Percentiles rank a stretch among this genome's conserved stretches.
Evolutionary conservation across 2,797 vertebrate species (phyloP).

Genomic region (Phataginus tetradactyla): DNA sequence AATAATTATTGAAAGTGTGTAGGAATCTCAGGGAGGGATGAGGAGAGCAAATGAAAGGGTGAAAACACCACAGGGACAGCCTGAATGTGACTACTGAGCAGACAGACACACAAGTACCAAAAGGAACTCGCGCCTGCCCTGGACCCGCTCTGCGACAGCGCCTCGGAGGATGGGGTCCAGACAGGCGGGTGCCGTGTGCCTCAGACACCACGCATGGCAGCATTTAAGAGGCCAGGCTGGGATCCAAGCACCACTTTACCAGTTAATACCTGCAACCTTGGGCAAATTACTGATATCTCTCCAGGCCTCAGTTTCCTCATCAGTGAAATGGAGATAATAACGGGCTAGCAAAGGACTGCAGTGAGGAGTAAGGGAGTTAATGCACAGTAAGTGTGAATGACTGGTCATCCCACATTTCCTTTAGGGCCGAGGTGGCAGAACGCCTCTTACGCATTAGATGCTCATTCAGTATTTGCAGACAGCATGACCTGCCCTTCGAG

Average conservation of each 20-base stretch:
- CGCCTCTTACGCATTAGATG: background rate
- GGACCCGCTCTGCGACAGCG: too few relatives aligned
- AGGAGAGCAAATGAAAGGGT: background rate
- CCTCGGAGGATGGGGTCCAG: background rate
- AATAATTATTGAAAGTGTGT: constrained; percentile 71
- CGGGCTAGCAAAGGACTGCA: background rate
- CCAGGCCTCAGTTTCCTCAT: background rate
- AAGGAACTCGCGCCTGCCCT: background rate
- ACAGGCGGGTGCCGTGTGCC: too few relatives aligned
- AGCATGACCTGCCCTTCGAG: background rate
- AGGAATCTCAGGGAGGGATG: background rate
- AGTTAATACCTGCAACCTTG: background rate
- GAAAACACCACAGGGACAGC: background rate
- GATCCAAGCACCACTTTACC: background rate
- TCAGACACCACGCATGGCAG: background rate
- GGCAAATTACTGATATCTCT: background rate
- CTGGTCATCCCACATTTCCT: background rate
- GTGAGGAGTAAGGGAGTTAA: background rate
- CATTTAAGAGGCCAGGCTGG: background rate
- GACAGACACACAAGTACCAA: background rate
- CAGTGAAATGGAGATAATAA: background rate
- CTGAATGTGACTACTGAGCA: background rate
- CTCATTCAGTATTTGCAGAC: background rate
- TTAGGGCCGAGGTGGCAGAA: background rate
- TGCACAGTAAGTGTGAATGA: background rate